Conservation (phyloP, 2,888 invertebrate species). For the Nyleta sp. region DNA sequence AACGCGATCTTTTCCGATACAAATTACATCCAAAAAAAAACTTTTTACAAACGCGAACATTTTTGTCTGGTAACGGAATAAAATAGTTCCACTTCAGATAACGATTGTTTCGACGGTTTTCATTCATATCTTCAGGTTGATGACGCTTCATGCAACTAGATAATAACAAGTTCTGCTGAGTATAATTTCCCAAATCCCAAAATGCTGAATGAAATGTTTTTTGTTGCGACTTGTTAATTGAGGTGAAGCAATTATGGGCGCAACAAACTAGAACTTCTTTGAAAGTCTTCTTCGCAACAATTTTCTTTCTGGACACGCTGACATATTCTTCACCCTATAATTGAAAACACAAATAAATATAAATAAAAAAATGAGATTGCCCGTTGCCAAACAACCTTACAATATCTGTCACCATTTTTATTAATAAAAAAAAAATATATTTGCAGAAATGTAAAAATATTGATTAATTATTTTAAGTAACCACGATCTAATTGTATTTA, state of each 20-base stretch:
- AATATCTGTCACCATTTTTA: too few relatives aligned
- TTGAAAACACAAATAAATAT: background rate
- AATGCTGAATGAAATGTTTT: background rate
- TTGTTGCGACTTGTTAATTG: background rate
- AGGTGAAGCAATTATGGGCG: background rate
- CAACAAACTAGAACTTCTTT: slow-evolving; percentile 1
- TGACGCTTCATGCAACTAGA: slow-evolving; percentile 17
- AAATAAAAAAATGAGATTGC: too few relatives aligned
- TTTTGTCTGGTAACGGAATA: background rate
- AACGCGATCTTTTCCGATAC: slow-evolving; percentile 16
- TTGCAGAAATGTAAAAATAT: too few relatives aligned
- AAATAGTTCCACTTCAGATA: background rate
- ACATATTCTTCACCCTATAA: slow-evolving; percentile 6
- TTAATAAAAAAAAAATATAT: too few relatives aligned
- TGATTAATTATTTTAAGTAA: too few relatives aligned
- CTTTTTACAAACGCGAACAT: background rate
- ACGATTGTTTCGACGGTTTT: background rate
- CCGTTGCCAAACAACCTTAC: too few relatives aligned
- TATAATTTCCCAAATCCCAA: slow-evolving; percentile 13
- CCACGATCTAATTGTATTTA: too few relatives aligned
- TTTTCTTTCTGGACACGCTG: background rate
- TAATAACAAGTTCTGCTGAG: slow-evolving; percentile 11
- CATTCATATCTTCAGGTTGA: background rate
- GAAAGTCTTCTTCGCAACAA: background rate
- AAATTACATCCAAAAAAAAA: slow-evolving; percentile 12